Conservation (phyloP, 2,888 invertebrate genomes). For the Chromoteleia sp. region DNA sequence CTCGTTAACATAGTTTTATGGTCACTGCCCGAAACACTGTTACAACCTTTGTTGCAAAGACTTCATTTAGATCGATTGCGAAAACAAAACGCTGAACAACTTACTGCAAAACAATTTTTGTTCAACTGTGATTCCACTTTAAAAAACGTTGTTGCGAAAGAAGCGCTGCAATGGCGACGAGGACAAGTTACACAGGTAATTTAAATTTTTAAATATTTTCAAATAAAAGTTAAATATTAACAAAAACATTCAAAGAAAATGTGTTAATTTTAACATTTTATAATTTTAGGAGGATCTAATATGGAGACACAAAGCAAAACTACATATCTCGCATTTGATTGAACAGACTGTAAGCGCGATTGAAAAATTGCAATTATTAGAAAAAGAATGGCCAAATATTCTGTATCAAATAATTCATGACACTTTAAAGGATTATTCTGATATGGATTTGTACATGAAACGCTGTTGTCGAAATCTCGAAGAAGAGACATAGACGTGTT, state of each 20-base stretch:
- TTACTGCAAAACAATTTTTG: conserved; percentile 84
- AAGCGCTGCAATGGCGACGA: conserved; percentile 92
- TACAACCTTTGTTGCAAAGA: conserved; percentile 91
- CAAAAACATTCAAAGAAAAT: background rate
- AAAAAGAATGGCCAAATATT: conserved; percentile 91
- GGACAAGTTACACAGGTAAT: conserved; percentile 86
- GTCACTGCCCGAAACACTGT: conserved; percentile 91
- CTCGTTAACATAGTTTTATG: conserved; percentile 92
- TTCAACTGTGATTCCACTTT: conserved; percentile 89
- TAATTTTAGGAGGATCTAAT: conserved; percentile 89
- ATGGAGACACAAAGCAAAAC: conserved; percentile 90
- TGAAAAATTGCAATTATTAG: conserved; percentile 90
- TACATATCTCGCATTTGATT: conserved; percentile 89
- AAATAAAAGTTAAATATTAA: too few species aligned
- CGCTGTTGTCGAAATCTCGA: conserved; percentile 78
- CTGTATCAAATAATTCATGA: conserved; percentile 91
- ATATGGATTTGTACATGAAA: conserved; percentile 92
- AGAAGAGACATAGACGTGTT: conserved; percentile 17
- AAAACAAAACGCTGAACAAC: conserved; percentile 80
- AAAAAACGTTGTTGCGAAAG: conserved; percentile 93
- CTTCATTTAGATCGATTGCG: conserved; percentile 88
- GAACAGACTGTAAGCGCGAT: conserved; percentile 91
- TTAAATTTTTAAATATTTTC: too few species aligned
- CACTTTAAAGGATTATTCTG: conserved; percentile 91
- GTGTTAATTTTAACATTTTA: background rate